These are phyloP conservation scores for Mastomys coucha DNA, from an alignment of 2,113 vertebrate species.

Conservation along the genomic window DNA sequence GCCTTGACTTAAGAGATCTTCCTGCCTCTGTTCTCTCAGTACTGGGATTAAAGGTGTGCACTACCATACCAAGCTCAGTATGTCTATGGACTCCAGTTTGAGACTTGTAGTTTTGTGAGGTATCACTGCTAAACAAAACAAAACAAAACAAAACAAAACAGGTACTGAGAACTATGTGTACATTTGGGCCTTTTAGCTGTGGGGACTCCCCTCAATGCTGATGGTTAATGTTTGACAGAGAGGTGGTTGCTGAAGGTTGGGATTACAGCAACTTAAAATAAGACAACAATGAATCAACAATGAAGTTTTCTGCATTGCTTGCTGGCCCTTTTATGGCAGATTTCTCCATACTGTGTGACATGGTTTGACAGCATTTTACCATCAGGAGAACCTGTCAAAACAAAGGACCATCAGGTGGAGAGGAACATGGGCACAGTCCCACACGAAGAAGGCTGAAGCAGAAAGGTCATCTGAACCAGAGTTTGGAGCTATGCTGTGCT, in stretches of 20 bases:
- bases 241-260: neutral
- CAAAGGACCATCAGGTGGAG: too few relatives aligned
- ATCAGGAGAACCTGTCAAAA: neutral
- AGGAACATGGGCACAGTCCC: neutral
- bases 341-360: neutral
- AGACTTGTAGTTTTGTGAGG: neutral
- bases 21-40: neutral
- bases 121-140: neutral
- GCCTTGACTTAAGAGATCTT: neutral
- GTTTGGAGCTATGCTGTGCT: neutral
- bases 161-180: neutral
- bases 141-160: neutral
- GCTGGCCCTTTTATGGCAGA: neutral
- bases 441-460: neutral
- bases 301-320: neutral
- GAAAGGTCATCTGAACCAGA: neutral
- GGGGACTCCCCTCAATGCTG: neutral
- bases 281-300: neutral
- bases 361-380: neutral
- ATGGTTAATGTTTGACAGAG: neutral
- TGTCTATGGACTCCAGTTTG: neutral
- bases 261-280: neutral
- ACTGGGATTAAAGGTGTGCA: neutral
- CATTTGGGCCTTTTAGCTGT: neutral
- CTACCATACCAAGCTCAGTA: neutral